Conservation (phyloP, 2,797 vertebrate species). For the Parambassis ranga region DNA sequence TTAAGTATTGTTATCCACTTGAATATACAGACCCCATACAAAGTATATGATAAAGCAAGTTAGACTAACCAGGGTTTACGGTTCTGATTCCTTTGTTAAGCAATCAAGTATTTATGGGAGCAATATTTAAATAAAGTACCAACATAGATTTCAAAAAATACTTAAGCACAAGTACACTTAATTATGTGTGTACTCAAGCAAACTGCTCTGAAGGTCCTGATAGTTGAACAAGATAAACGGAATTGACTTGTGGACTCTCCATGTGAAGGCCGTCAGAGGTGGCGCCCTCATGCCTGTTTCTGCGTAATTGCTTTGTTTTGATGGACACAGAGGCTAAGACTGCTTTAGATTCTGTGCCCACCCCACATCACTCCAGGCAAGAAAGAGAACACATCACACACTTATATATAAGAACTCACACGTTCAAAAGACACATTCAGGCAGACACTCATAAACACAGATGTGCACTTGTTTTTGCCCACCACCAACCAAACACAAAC, state of each 20-base stretch:
- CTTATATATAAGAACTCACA: background rate
- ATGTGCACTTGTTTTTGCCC: background rate
- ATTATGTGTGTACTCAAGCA: too few species aligned
- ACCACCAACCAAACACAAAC: too few species aligned
- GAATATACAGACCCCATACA: too few species aligned
- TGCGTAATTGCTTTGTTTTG: conserved; percentile 38
- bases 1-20: too few species aligned
- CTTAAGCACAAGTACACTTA: too few species aligned
- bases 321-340: conserved; percentile 15
- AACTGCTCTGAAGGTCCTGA: too few species aligned
- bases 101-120: too few species aligned
- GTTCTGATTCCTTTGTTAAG: too few species aligned
- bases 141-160: too few species aligned
- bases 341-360: conserved; percentile 20
- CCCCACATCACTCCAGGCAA: conserved; percentile 32
- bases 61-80: too few species aligned
- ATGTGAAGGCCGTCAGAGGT: background rate
- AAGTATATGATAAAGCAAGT: too few species aligned
- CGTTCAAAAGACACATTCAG: conserved; percentile 2
- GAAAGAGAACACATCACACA: conserved; percentile 30
- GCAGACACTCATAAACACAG: background rate
- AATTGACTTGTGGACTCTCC: background rate
- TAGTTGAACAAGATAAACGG: background rate
- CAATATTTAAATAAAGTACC: too few species aligned
- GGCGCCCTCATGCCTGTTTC: background rate